Base-by-base conservation (phyloP, 2,797 vertebrate genomes). In the Selene dorsalis region DNA sequence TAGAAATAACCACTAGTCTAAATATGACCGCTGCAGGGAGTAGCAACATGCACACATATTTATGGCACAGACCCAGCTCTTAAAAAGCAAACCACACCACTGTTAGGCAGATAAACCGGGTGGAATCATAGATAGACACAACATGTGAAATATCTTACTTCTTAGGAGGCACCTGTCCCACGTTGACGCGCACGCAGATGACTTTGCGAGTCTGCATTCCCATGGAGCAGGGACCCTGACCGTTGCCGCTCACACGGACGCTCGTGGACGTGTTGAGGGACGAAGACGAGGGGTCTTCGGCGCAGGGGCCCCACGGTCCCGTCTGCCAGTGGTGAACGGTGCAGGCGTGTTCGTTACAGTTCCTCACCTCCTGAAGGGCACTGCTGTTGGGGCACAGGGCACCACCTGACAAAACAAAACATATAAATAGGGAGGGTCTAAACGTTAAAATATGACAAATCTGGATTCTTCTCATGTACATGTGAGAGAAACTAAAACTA, bases 271-370 rank as follows among this genome's bases (percentile, higher is more conserved):
- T 86, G 92, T 99, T 98, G 92, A 96, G 94, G 55, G 93, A 87
- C 0, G 94, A 93, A 24, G 96, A 90, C 0, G 97, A 96, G 0
- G 94, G 91, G 89, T 99, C 97, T 74, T 99, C 98, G 0, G 96
- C 93, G 80, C 98, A 99, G 17, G 94, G 95, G 6, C 97, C 97
- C 97, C 97, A 99, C 0, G 95, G 93, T 4, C 97, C 96, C 0
- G 97, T 97, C 90, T 99, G 97, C 98, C 98, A 99, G 83, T 99
- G 97, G 89, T 99, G 98, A 3, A 99, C 97, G 0, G 97, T 97
- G 66, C 98, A 99, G 35, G 98, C 94, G 82, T 99, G 97, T 41
- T 98, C 96, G 0, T 99, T 99, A 64, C 98, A 99, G 95, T 96
- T 97, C 60, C 97, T 95, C 0, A 94, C 93, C 87, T 99, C 96